These are phyloP conservation scores for Thripadectes ignobilis DNA, from an alignment of 2,797 vertebrate species.

Conservation along the genomic window DNA sequence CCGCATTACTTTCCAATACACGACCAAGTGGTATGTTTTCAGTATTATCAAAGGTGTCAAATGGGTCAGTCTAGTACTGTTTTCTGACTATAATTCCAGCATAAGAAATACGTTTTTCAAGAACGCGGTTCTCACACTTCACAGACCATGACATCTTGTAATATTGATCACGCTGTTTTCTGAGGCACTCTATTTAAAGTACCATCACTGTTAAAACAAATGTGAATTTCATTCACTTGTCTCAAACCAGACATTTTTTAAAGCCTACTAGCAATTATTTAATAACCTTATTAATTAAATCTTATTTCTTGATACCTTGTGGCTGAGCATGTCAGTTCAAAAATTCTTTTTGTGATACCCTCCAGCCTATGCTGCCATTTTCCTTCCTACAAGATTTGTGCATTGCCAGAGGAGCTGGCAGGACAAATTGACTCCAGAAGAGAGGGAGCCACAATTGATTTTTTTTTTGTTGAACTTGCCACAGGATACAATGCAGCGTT, in stretches of 20 bases:
- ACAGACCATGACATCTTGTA: neutral
- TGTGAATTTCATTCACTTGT: neutral
- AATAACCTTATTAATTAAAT: neutral
- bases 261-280: neutral
- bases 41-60: neutral
- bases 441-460: neutral
- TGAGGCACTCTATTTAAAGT: neutral
- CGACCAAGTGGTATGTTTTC: neutral
- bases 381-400: neutral
- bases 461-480: neutral
- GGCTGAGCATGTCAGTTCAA: neutral
- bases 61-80: neutral
- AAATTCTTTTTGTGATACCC: neutral
- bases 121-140: neutral
- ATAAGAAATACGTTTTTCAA: neutral
- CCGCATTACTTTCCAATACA: neutral
- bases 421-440: neutral
- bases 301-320: neutral
- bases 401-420: neutral
- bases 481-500: conserved; percentile 4
- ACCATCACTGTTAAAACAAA: neutral
- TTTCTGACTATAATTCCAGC: neutral
- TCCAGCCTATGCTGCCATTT: neutral
- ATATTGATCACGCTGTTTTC: neutral
- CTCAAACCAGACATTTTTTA: neutral